Conservation (phyloP, 2,113 vertebrate genomes). For the Macquaria australasica region DNA sequence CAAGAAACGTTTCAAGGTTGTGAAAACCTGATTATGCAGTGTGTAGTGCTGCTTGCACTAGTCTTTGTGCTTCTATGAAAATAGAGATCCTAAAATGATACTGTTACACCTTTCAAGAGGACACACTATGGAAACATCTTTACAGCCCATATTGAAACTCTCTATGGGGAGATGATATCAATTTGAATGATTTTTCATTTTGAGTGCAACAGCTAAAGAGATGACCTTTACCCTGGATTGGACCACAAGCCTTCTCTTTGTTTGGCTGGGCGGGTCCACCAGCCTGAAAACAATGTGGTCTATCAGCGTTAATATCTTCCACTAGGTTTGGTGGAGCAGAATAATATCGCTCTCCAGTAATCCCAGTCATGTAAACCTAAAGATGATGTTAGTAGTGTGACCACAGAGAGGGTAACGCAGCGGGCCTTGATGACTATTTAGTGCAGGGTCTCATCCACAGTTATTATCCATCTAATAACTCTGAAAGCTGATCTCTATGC, state of each 20-base stretch:
- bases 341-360: not conserved
- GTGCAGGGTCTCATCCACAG: slow-evolving; percentile 10
- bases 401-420: slow-evolving; percentile 11
- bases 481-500: slow-evolving; percentile 14
- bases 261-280: not conserved
- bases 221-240: slow-evolving; percentile 1
- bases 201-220: too few species aligned
- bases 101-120: too few species aligned
- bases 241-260: not conserved
- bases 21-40: not conserved
- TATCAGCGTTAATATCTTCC: slow-evolving; percentile 11
- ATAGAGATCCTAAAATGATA: too few species aligned
- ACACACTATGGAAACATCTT: too few species aligned
- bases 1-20: not conserved
- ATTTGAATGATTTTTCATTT: too few species aligned
- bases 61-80: too few species aligned
- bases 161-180: too few species aligned
- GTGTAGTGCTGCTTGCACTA: too few species aligned
- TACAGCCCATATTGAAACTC: too few species aligned
- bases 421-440: not conserved
- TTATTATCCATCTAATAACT: slow-evolving; percentile 15
- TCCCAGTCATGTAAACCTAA: not conserved
- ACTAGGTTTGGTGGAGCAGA: slow-evolving; percentile 11
- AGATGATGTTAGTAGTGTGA: slow-evolving; percentile 19
- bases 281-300: not conserved